Percentiles rank a stretch among this genome's conserved stretches.
These are phyloP conservation scores for Perca flavescens DNA, from an alignment of 2,113 vertebrate genomes.

Conservation along the genomic window DNA sequence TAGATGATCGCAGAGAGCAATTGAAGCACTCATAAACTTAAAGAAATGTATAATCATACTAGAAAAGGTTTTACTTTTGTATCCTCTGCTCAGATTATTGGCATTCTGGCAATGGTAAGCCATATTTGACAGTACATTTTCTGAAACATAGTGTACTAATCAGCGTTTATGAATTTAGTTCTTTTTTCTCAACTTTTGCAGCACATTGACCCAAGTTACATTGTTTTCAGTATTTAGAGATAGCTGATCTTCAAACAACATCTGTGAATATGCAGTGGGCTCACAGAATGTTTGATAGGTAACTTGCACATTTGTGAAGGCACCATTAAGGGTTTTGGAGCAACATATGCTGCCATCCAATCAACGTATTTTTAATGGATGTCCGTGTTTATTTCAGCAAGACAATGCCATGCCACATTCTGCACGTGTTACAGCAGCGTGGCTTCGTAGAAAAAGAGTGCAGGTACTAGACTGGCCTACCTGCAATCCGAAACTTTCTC, in stretches of 20 bases:
- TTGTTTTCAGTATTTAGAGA: background rate
- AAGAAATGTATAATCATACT: background rate
- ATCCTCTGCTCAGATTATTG: background rate
- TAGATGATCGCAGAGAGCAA: constrained; percentile 3
- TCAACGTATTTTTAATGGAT: no score
- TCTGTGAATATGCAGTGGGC: background rate
- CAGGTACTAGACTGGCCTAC: no score
- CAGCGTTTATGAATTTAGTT: background rate
- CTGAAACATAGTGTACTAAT: background rate
- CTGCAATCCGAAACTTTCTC: no score
- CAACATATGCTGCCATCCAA: no score
- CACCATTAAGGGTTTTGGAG: no score
- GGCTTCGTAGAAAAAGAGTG: no score
- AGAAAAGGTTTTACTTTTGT: background rate
- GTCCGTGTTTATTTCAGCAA: no score
- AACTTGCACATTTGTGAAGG: no score
- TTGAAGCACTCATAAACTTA: constrained; percentile 11
- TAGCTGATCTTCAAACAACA: background rate
- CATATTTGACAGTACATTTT: background rate
- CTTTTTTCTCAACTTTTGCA: background rate
- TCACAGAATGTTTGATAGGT: no score
- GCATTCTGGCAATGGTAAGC: background rate
- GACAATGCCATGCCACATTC: no score
- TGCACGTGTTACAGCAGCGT: no score
- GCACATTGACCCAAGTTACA: no score